These are phyloP conservation scores for Toxotes lorentzi DNA, from an alignment of 2,797 vertebrate species.

Conservation along the genomic window DNA sequence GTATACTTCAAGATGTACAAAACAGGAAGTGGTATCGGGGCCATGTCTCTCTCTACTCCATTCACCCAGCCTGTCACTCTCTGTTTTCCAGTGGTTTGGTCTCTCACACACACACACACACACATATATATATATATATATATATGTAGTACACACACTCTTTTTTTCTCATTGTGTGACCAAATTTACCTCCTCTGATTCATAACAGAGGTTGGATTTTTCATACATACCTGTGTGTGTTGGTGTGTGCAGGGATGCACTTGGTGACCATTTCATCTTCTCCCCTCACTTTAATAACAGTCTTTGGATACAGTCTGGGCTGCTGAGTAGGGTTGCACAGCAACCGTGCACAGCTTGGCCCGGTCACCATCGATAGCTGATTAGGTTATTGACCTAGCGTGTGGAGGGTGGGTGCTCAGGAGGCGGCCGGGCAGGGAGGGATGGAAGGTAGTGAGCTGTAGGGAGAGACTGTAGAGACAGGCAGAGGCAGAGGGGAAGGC, in stretches of 20 bases:
- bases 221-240: background rate
- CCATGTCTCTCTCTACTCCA: slow-evolving; percentile 68
- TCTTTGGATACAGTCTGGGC: slow-evolving; percentile 78
- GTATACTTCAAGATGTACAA: slow-evolving; percentile 83
- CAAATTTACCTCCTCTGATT: slow-evolving; percentile 53
- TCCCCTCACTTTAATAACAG: slow-evolving; percentile 74
- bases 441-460: slow-evolving; percentile 38
- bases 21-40: slow-evolving; percentile 80
- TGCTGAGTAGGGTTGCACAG: slow-evolving; percentile 63
- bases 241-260: slow-evolving; percentile 21
- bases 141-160: slow-evolving; percentile 8
- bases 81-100: slow-evolving; percentile 73
- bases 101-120: slow-evolving; percentile 45
- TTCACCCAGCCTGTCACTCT: slow-evolving; percentile 73
- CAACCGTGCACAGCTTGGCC: slow-evolving; percentile 77
- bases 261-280: slow-evolving; percentile 76
- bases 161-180: slow-evolving; percentile 46
- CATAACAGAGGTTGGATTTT: slow-evolving; percentile 51
- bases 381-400: slow-evolving; percentile 87
- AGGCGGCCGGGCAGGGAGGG: slow-evolving; percentile 36
- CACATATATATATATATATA: too few relatives aligned
- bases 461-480: slow-evolving; percentile 58
- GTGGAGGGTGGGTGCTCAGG: slow-evolving; percentile 53
- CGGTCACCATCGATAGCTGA: slow-evolving; percentile 86
- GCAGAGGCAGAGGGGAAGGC: slow-evolving; percentile 38